Evolutionary conservation across 2,113 vertebrate genomes (phyloP).

Genomic region (Malurus cyaneus): DNA sequence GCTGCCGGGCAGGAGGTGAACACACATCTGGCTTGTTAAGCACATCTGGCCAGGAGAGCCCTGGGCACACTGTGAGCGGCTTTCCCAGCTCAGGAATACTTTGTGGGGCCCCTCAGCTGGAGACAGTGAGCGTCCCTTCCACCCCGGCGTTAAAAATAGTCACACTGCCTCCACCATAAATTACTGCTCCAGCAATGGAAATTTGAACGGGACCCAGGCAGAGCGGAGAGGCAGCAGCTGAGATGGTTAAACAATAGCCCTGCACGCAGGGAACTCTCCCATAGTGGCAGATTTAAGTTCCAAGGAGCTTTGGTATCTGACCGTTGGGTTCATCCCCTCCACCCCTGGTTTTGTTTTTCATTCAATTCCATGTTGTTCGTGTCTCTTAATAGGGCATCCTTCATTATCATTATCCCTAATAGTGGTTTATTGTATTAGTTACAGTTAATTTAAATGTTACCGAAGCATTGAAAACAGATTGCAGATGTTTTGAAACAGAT

Average conservation of each 20-base stretch:
- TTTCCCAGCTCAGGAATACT: not conserved
- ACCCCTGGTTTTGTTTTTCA: not conserved
- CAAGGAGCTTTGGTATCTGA: slow-evolving; percentile 35
- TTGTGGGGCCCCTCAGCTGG: not conserved
- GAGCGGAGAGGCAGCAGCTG: not conserved
- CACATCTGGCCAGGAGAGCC: not conserved
- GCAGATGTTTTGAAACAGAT: slow-evolving; percentile 85
- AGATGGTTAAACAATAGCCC: not conserved
- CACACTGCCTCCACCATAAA: not conserved
- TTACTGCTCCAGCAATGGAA: not conserved
- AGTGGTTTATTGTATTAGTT: slow-evolving; percentile 84
- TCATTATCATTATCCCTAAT: slow-evolving; percentile 84
- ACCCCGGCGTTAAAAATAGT: accelerated
- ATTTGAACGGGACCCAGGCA: not conserved
- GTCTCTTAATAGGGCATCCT: slow-evolving; percentile 75
- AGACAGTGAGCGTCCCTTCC: not conserved
- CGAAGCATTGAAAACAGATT: slow-evolving; percentile 85
- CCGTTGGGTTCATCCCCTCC: not conserved
- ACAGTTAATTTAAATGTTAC: slow-evolving; percentile 84
- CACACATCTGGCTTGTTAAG: not conserved
- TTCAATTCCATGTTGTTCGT: slow-evolving; percentile 45
- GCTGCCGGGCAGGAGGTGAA: accelerated
- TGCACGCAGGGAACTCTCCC: not conserved
- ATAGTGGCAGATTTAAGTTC: slow-evolving; percentile 25
- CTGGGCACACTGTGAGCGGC: not conserved